These are phyloP conservation scores for Porites lutea DNA, from an alignment of 64 coral and sea anemone genomes.

Conservation along the genomic window DNA sequence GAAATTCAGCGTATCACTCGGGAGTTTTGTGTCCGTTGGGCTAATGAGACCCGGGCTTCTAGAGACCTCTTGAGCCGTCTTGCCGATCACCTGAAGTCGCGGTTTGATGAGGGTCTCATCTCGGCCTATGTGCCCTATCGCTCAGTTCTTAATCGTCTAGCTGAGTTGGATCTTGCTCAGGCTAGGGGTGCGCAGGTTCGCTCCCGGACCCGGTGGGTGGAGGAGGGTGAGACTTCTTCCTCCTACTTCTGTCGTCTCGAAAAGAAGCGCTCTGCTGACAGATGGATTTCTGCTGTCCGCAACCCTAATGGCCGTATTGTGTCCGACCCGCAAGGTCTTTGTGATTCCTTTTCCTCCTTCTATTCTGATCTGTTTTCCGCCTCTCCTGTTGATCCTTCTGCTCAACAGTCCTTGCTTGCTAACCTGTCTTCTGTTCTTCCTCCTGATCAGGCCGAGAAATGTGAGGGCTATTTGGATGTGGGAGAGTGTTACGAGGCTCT, in stretches of 20 bases:
- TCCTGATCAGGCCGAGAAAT: neutral
- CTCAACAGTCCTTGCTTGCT: neutral
- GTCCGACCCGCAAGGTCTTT: neutral
- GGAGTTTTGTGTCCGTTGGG: neutral
- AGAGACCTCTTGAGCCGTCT: neutral
- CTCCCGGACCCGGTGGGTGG: constrained; percentile 16
- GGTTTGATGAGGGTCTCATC: neutral
- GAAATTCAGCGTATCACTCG: constrained; percentile 6
- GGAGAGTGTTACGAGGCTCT: neutral
- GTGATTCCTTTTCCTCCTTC: neutral
- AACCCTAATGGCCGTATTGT: neutral
- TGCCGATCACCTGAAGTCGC: neutral
- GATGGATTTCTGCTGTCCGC: neutral
- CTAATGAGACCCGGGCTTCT: no score
- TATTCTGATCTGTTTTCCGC: constrained; percentile 30
- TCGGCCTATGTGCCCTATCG: neutral
- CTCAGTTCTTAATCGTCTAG: neutral
- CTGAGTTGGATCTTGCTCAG: neutral
- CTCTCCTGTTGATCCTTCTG: neutral
- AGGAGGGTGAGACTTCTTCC: constrained; percentile 53
- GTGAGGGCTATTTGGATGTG: neutral
- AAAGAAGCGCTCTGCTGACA: neutral
- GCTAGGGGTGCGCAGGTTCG: no score
- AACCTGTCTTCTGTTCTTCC: neutral
- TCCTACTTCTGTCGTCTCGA: constrained; percentile 7